Evolutionary conservation across 2,888 invertebrate genomes (phyloP), one percentile per base, ranked within the genome.

Genomic region (Drosophila merina): DNA sequence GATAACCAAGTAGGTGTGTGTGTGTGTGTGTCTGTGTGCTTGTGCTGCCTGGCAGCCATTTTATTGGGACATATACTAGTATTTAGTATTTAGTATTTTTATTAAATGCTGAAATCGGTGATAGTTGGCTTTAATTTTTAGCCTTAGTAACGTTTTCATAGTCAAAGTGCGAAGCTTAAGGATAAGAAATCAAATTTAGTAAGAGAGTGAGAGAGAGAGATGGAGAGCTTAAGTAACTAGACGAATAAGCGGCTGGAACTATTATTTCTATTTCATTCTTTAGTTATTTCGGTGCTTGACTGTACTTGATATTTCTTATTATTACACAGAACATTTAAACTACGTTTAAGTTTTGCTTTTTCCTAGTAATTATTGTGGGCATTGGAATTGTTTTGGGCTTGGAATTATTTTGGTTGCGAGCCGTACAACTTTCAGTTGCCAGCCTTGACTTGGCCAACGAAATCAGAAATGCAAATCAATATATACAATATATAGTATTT

Each of bases 201-300:
- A 36, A 48, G 25, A 33, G 10, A 33, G 48, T 33, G 28, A 38
- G 30, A 25, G 20, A 49, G 73, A 36, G 36, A 36, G n/a, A 36
- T 1, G n/a, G 36, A 36, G 12, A 12, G 36, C 74, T 74, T 79
- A 79, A 57, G 45, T 79, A 72, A 67, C 64, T 77, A 74, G 74
- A 76, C 50, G 73, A 79, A 79, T 64, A 77, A 82, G 79, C 77
- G 75, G 67, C 62, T 50, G 67, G 58, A 58, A 44, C 58, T 69
- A 49, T 69, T 42, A 42, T 59, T 68, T 42, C 63, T 66, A 63
- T 66, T 66, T 51, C 45, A 3, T 59, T 8, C 31, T 36, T 54
- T 62, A 64, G 62, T 62, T 60, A 30, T 42, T 52, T 54, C 6
- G 51, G 51, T 60, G 62, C 49, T 10, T 58, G 51, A 47, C 12